Evolutionary conservation across 1,140 invertebrate genomes (phyloP).

Genomic region (Camponotus floridanus): DNA sequence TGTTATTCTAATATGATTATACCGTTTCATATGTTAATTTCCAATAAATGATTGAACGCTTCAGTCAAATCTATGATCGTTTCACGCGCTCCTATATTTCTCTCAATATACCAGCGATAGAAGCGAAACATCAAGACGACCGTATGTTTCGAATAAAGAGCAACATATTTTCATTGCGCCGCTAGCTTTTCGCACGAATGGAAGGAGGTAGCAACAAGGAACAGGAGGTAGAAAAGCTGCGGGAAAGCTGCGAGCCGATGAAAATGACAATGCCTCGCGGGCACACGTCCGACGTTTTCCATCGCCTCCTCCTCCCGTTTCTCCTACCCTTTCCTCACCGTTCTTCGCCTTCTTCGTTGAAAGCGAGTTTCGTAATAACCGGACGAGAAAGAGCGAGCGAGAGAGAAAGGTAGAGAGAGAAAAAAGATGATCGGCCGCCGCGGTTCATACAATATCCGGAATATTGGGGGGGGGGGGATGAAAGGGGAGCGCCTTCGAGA

Average conservation of each 20-base stretch:
- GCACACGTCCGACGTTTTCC: slow-evolving; percentile 77
- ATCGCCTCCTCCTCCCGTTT: slow-evolving; percentile 24
- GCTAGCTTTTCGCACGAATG: slow-evolving; percentile 41
- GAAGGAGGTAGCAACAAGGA: slow-evolving; percentile 53
- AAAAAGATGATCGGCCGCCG: slow-evolving; percentile 71
- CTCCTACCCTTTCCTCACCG: neutral
- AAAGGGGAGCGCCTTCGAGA: slow-evolving; percentile 37
- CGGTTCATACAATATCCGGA: slow-evolving; percentile 75
- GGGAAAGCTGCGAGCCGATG: slow-evolving; percentile 71
- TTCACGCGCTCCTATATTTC: neutral
- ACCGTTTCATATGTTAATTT: slow-evolving; percentile 43
- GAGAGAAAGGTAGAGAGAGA: slow-evolving; percentile 14
- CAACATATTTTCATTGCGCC: slow-evolving; percentile 69
- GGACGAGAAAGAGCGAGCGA: slow-evolving; percentile 55
- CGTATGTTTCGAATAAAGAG: slow-evolving; percentile 62
- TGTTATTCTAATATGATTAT: neutral
- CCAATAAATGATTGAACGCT: neutral
- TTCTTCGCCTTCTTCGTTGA: slow-evolving; percentile 62
- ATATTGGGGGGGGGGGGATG: slow-evolving; percentile 59
- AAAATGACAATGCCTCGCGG: slow-evolving; percentile 79
- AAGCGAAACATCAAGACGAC: slow-evolving; percentile 22
- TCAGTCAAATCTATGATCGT: slow-evolving; percentile 8
- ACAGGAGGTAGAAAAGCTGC: slow-evolving; percentile 58
- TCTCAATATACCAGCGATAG: slow-evolving; percentile 2
- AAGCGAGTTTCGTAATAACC: slow-evolving; percentile 77